These are phyloP conservation scores for Alauda arvensis DNA, from an alignment of 2,797 vertebrate genomes.

Conservation along the genomic window DNA sequence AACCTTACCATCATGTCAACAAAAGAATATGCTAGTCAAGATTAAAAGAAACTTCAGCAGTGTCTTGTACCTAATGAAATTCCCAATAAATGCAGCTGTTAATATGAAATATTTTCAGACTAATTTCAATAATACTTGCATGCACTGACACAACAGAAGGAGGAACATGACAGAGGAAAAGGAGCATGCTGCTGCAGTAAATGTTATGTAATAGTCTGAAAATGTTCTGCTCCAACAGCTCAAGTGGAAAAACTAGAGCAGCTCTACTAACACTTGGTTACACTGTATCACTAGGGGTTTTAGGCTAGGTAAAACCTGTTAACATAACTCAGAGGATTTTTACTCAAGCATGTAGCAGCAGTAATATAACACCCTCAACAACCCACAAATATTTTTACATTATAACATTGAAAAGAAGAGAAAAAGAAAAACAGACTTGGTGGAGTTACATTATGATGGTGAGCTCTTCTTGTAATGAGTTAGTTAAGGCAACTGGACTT, in stretches of 20 bases:
- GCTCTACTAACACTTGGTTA: not conserved
- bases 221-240: not conserved
- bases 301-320: not conserved
- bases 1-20: not conserved
- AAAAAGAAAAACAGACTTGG: slow-evolving; percentile 54
- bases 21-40: not conserved
- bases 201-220: not conserved
- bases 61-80: not conserved
- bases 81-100: not conserved
- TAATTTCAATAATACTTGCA: not conserved
- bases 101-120: not conserved
- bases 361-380: not conserved
- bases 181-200: not conserved
- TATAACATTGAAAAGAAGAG: not conserved
- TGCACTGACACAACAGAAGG: not conserved
- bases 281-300: not conserved
- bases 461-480: slow-evolving; percentile 56
- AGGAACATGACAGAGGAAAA: not conserved
- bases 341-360: not conserved
- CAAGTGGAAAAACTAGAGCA: slow-evolving; percentile 17
- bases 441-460: slow-evolving; percentile 65
- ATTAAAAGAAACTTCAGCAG: not conserved
- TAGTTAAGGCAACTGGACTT: slow-evolving; percentile 44
- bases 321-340: not conserved
- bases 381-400: not conserved